Percentiles rank a stretch among this genome's conserved stretches.
Evolutionary conservation across 2,797 vertebrate genomes (phyloP).

Genomic region (Sebastolobus alascanus): DNA sequence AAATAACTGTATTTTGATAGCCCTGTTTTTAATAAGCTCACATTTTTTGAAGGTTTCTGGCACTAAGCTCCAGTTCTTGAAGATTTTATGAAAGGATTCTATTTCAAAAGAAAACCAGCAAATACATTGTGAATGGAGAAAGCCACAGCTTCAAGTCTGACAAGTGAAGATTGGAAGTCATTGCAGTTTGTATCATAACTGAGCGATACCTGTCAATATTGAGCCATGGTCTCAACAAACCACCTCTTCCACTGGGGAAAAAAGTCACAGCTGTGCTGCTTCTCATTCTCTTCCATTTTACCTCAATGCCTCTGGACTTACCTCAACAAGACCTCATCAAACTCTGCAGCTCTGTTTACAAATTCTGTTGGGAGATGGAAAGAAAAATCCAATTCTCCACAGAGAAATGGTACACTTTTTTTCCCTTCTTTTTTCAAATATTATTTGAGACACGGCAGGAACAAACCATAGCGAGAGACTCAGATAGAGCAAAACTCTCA

Average conservation of each 20-base stretch:
- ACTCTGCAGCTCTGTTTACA: constrained; percentile 73
- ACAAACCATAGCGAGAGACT: constrained; percentile 65
- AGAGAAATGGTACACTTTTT: constrained; percentile 52
- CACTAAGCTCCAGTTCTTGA: background rate
- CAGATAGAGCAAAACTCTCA: constrained; percentile 63
- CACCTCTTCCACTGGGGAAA: constrained; percentile 13
- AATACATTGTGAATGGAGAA: background rate
- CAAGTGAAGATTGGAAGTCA: constrained; percentile 27
- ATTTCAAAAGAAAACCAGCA: constrained; percentile 17
- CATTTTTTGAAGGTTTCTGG: background rate
- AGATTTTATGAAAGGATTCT: constrained; percentile 1
- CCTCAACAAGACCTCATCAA: constrained; percentile 73
- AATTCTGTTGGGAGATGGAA: constrained; percentile 66
- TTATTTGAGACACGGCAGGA: constrained; percentile 74
- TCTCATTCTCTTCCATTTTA: constrained; percentile 72
- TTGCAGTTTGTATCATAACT: constrained; percentile 43
- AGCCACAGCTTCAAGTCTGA: background rate
- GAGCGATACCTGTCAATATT: constrained; percentile 34
- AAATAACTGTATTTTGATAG: background rate
- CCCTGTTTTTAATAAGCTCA: background rate
- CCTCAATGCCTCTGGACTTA: constrained; percentile 62
- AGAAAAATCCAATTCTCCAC: constrained; percentile 71
- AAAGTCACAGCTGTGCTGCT: constrained; percentile 42
- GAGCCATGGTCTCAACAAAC: constrained; percentile 47
- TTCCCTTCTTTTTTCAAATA: constrained; percentile 51